These are phyloP conservation scores for Hoplodrina blanda DNA, from an alignment of 2,888 invertebrate genomes.

Conservation along the genomic window DNA sequence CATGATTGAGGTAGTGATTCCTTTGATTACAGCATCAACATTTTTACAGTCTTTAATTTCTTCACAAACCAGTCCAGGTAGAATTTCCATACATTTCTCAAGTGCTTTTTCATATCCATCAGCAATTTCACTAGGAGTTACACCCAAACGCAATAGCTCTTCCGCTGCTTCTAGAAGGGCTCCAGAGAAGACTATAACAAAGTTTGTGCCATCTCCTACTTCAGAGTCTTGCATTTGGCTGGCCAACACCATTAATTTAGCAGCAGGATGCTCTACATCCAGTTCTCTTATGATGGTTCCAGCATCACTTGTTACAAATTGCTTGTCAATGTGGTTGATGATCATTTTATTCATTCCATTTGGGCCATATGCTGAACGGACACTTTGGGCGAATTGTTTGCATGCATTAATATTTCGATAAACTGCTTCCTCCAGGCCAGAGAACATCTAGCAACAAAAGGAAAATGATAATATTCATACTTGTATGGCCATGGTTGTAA, in stretches of 20 bases:
- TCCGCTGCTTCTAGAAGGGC: conserved; percentile 97
- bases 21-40: conserved; percentile 93
- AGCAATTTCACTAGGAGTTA: conserved; percentile 98
- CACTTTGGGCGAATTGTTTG: conserved; percentile 98
- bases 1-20: conserved; percentile 96
- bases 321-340: conserved; percentile 99
- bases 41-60: conserved; percentile 94
- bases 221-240: conserved; percentile 99
- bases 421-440: conserved; percentile 99
- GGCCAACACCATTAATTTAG: conserved; percentile 98
- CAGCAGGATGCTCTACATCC: conserved; percentile 99
- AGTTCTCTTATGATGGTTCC: conserved; percentile 99
- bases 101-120: conserved; percentile 98
- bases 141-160: conserved; percentile 97
- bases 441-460: conserved; percentile 91
- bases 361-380: conserved; percentile 98
- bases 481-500: neutral
- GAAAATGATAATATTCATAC: neutral
- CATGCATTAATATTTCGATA: conserved; percentile 98
- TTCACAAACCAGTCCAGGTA: conserved; percentile 95
- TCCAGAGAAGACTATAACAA: conserved; percentile 98
- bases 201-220: conserved; percentile 99
- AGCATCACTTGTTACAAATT: conserved; percentile 99
- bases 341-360: conserved; percentile 99
- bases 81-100: conserved; percentile 96